Evolutionary conservation across 2,113 vertebrate genomes (phyloP), one percentile per base, ranked within the genome.

Genomic region (Brevimyrus niger): DNA sequence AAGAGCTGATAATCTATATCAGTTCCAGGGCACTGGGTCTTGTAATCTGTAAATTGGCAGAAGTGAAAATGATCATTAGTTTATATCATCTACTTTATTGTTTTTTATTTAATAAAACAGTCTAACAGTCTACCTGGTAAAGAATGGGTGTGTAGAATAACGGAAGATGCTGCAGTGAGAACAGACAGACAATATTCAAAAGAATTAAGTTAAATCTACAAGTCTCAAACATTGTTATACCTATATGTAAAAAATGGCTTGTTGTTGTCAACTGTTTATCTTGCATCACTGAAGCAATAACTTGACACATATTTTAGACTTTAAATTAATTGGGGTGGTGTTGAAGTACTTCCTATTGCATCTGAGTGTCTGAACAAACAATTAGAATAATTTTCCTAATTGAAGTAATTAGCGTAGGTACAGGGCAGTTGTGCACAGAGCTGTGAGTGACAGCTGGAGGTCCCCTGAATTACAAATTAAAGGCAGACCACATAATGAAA

Each of bases 381-480:
- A 87, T 87, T 53, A 87, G 48, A 87, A 48, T 86, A 27, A 87
- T 87, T 87, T 87, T 13, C 50, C 47, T 87, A 55, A 87, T 84
- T 84, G 82, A 55, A 38, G 85, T 53, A 87, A 87, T 87, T 87
- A 53, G 85, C 27, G 48, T 13, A 86, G 85, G 85, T 53, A 87
- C 11, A 55, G 85, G 85, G 50, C 85, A 87, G 85, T 53, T 53
- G 85, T 50, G 53, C 46, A 55, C 50, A 27, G 50, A 87, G 85
- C 46, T 53, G 48, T 55, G 50, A 87, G 47, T 87, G 85, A 55
- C 85, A 87, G 85, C 48, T 31, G 47, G 85, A 53, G 50, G 85
- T 42, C 50, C 50, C 17, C 47, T 87, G 50, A 87, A 87, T 87
- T 87, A 87, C 85, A 31, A 35, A 87, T 87, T 51, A 53, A 87